These are phyloP conservation scores for Tenthredo notha DNA, from an alignment of 2,888 invertebrate genomes.

Conservation along the genomic window DNA sequence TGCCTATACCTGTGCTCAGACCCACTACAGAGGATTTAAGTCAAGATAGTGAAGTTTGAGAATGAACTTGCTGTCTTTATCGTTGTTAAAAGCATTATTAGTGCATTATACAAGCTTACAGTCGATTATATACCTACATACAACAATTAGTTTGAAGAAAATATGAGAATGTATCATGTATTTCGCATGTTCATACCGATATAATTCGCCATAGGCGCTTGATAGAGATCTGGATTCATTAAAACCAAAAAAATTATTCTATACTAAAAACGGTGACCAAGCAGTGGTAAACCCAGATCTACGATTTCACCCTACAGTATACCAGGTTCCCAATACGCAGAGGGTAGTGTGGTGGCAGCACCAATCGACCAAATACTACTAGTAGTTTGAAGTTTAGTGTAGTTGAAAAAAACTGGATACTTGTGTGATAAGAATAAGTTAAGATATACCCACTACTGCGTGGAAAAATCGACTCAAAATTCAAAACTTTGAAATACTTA, in stretches of 20 bases:
- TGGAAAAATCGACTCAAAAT: too few species aligned
- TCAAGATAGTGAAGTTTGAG: neutral
- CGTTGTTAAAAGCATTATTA: neutral
- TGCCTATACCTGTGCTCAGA: neutral
- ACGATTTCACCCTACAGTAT: neutral
- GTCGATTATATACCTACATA: neutral
- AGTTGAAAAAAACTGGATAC: neutral
- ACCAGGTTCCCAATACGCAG: neutral
- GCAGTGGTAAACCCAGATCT: neutral
- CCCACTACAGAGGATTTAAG: neutral
- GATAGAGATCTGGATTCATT: neutral
- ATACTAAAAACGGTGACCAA: neutral
- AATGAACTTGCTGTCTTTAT: neutral
- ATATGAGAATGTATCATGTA: neutral
- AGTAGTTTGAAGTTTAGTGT: neutral
- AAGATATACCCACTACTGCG: neutral
- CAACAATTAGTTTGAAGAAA: neutral
- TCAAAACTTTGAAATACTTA: too few species aligned
- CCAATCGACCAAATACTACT: conserved; percentile 1
- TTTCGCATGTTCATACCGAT: neutral
- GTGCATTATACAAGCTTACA: neutral
- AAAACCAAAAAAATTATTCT: neutral
- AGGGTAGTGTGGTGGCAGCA: conserved; percentile 32
- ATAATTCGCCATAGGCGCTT: neutral
- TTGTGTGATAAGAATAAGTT: neutral